phyloP scores from a whole-genome alignment of 2,888 invertebrate genomes.

The Crocallis elinguaria region DNA sequence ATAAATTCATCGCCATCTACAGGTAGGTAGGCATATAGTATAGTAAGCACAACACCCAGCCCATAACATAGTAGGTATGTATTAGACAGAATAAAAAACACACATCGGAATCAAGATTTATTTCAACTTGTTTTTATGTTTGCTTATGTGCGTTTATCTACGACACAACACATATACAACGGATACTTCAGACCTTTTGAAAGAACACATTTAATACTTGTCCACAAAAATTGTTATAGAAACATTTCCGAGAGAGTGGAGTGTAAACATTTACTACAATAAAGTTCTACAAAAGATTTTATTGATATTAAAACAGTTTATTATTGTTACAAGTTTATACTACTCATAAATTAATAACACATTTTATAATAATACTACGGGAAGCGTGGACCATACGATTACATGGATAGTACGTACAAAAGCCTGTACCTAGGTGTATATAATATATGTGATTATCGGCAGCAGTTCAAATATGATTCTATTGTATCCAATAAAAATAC shows the following conservation, averaged over 20 bases:
- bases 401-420: too few relatives aligned
- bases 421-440: too few relatives aligned
- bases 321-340: constrained; percentile 58
- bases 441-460: too few relatives aligned
- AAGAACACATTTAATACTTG: neutral
- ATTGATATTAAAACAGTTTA: constrained; percentile 49
- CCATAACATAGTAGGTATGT: too few relatives aligned
- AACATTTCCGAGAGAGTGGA: constrained; percentile 8
- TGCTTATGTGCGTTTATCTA: constrained; percentile 16
- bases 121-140: constrained; percentile 17
- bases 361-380: constrained; percentile 70
- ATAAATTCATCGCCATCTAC: too few relatives aligned
- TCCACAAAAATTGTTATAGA: neutral
- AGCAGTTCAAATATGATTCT: too few relatives aligned
- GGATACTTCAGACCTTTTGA: neutral
- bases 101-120: constrained; percentile 23
- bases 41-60: too few relatives aligned
- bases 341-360: constrained; percentile 80
- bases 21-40: too few relatives aligned
- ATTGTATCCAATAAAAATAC: too few relatives aligned
- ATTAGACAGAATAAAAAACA: neutral
- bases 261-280: constrained; percentile 6
- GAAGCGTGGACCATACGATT: constrained; percentile 50
- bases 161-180: constrained; percentile 5
- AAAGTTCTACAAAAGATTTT: constrained; percentile 24